These are phyloP conservation scores for Poecilia gillii DNA, from an alignment of 2,797 vertebrate species.

Conservation along the genomic window DNA sequence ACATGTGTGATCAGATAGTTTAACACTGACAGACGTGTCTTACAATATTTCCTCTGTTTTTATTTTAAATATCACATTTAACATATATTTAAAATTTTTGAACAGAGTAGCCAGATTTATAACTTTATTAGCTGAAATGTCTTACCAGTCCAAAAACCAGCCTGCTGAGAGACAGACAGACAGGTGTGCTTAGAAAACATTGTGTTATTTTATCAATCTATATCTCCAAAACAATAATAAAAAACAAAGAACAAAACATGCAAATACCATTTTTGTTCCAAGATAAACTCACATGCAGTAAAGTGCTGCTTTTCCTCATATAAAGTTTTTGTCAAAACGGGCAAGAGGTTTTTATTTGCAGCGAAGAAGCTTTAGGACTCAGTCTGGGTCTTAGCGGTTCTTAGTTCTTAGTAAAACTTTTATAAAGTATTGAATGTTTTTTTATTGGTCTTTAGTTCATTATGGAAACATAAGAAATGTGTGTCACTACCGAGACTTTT, in stretches of 20 bases:
- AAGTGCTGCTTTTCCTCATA: neutral
- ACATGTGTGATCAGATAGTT: neutral
- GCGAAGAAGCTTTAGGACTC: neutral
- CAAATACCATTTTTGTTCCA: neutral
- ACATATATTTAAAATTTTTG: no score
- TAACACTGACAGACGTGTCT: neutral
- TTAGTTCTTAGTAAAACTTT: neutral
- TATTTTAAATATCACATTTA: neutral
- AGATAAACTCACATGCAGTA: neutral
- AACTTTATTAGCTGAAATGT: neutral
- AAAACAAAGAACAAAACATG: neutral
- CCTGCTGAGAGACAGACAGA: neutral
- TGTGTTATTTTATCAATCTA: neutral
- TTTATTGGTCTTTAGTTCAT: neutral
- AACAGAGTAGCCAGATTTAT: neutral
- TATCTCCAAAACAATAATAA: neutral
- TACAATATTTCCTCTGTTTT: neutral
- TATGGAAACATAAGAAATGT: neutral
- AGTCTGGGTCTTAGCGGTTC: neutral
- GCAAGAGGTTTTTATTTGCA: neutral
- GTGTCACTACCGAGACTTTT: neutral
- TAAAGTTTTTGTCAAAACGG: neutral
- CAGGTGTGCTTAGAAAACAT: neutral
- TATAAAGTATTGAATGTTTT: neutral
- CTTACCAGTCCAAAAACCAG: neutral